Conservation (phyloP, 2,888 invertebrate genomes). For the Notodonta ziczac region DNA sequence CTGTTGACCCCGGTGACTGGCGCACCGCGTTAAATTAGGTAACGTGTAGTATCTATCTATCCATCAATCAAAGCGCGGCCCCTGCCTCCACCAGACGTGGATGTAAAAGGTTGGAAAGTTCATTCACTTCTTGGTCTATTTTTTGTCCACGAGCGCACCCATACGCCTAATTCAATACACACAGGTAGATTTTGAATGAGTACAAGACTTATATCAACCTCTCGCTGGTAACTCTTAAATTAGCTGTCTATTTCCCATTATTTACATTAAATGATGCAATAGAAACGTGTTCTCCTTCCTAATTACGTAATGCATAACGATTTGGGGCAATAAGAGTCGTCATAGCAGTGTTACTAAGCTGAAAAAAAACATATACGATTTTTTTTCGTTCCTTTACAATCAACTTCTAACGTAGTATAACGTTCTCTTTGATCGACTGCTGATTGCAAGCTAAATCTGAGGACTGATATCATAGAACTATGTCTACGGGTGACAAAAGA, state of each 20-base stretch:
- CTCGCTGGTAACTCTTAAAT: constrained; percentile 15
- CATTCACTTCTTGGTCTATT: constrained; percentile 72
- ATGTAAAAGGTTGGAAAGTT: constrained; percentile 62
- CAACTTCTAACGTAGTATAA: background rate
- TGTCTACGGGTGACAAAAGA: too few relatives aligned
- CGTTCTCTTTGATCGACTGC: too few relatives aligned
- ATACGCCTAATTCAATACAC: constrained; percentile 20
- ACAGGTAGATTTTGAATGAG: constrained; percentile 32
- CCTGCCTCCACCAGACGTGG: constrained; percentile 47
- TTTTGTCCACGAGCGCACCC: constrained; percentile 47
- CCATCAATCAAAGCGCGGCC: constrained; percentile 62
- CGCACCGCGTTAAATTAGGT: constrained; percentile 49
- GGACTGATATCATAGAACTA: too few relatives aligned
- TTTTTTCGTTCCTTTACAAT: background rate
- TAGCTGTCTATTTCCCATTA: constrained; percentile 6
- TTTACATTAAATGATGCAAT: constrained; percentile 6
- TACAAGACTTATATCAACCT: constrained; percentile 19
- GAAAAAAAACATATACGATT: background rate
- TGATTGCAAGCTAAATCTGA: too few relatives aligned
- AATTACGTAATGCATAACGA: constrained; percentile 7
- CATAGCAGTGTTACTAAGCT: background rate
- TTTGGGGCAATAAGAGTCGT: constrained; percentile 5
- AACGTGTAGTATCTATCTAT: constrained; percentile 53
- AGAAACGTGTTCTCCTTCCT: constrained; percentile 15
- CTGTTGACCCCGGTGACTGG: constrained; percentile 59